Evolutionary conservation across 2,888 invertebrate species (phyloP), one percentile per base, ranked within the genome.

Genomic region (Troides helena): DNA sequence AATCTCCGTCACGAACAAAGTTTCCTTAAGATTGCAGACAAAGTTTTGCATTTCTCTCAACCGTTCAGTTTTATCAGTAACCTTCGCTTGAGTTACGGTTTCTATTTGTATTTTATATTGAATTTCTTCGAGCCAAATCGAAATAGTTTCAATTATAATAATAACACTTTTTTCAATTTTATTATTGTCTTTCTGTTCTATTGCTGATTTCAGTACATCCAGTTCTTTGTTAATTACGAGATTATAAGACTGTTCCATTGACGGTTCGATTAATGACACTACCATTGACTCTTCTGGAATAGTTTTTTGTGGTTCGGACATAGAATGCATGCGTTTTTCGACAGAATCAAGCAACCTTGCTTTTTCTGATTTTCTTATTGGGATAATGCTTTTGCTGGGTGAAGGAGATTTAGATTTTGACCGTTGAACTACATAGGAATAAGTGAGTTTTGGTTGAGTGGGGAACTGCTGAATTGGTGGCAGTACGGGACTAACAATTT

Each of bases 91-190:
- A 61, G 82, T 76, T 10, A 83, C 72, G 68, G 86, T 86, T 72
- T 88, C 83, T 76, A 80, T 84, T 71, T 90, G 95, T 62, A 97
- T 96, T 77, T 95, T 94, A 76, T 97, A 97, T 81, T 97, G 97
- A 71, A 97, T 96, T 39, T 96, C 96, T 88, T 97, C 96, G 60
- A 98, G 84, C 96, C 97, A 97, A 18, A 95, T 95, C 0, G 97
- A 96, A 59, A 98, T 95, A 0, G 95, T 96, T 85, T 97, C 96
- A 62, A 97, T 95, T 0, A 97, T 94, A 30, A 95, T 95, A 14
- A 96, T 94, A 17, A 97, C 93, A 59, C 94, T 95, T 76, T 94
- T 95, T 83, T 97, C 96, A 58, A 95, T 93, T 18, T 93, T 86
- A 0, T 88, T 84, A 4, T 93, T 88, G 80, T 96, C 94, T 57